Evolutionary conservation across 2,797 vertebrate species (phyloP), one percentile per base, ranked within the genome.

Genomic region (Protonibea diacanthus): DNA sequence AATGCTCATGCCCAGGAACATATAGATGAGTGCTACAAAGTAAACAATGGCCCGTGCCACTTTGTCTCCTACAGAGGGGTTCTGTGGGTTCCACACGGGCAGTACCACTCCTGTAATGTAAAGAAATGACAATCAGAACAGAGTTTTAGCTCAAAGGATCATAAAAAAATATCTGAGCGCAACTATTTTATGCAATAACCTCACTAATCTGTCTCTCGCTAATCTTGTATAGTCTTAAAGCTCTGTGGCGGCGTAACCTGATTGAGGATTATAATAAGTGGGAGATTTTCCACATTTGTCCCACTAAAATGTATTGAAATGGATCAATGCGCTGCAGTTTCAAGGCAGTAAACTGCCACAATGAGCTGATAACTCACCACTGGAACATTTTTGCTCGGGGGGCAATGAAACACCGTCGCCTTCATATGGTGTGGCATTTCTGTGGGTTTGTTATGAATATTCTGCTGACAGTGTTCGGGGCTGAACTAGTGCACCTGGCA

Each of bases 1-100:
- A 63, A 97, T 97, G 49, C 95, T 96, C 96, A 97, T 96, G 48
- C 96, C 96, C 79, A 97, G 91, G 90, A 97, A 97, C 96, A 97
- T 96, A 63, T 97, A 97, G 72, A 96, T 93, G 77, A 97, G 84
- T 0, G 96, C 96, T 56, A 96, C 96, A 12, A 97, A 96, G 85
- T 97, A 97, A 44, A 97, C 96, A 0, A 96, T 96, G 79, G 96
- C 95, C 14, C 96, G 93, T 0, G 96, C 96, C 82, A 96, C 96
- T 83, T 96, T 96, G 83, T 97, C 96, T 1, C 96, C 96, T 0
- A 96, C 95, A 0, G 96, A 96, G 0, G 96, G 96, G 77, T 97
- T 96, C 83, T 95, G 95, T 6, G 96, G 96, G 74, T 95, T 95
- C 96, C 96, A 97, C 40, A 96, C 86, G 0, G 96, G 96, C 47